Conservation (phyloP, 2,797 vertebrate genomes). For the Syngnathus acus region DNA sequence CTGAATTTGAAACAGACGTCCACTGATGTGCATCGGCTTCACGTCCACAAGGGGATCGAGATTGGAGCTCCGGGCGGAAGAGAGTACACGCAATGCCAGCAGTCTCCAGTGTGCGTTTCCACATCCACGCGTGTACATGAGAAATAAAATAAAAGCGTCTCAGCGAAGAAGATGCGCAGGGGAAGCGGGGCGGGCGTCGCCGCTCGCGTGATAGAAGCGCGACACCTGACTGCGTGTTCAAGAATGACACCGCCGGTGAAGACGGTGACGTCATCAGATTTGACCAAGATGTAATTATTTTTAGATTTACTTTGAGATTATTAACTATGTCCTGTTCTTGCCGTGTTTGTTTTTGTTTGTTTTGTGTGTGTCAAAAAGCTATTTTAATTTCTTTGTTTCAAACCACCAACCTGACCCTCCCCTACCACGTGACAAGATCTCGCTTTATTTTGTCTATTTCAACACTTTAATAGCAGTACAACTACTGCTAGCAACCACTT, state of each 20-base stretch:
- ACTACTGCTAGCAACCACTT: background rate
- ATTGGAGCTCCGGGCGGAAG: background rate
- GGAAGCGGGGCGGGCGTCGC: slow-evolving; percentile 46
- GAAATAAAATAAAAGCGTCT: background rate
- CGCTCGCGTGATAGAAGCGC: slow-evolving; percentile 63
- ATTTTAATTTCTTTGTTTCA: background rate
- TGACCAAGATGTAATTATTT: background rate
- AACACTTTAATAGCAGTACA: background rate
- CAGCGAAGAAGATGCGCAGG: slow-evolving; percentile 13
- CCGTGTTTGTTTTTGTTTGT: background rate
- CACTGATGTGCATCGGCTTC: background rate
- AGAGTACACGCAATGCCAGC: background rate
- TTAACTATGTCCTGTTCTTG: background rate
- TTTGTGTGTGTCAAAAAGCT: background rate
- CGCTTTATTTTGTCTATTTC: too few relatives aligned
- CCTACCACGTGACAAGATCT: background rate
- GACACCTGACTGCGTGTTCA: slow-evolving; percentile 74
- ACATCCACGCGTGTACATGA: slow-evolving; percentile 46
- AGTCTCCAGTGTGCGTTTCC: slow-evolving; percentile 27
- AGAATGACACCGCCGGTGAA: slow-evolving; percentile 63
- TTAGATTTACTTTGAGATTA: background rate
- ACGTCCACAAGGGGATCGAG: background rate
- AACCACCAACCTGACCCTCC: background rate
- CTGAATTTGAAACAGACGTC: background rate
- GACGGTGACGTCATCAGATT: slow-evolving; percentile 29